These are phyloP conservation scores for Pantherophis alleghaniensis DNA, from an alignment of 2,797 vertebrate species.

Conservation along the genomic window DNA sequence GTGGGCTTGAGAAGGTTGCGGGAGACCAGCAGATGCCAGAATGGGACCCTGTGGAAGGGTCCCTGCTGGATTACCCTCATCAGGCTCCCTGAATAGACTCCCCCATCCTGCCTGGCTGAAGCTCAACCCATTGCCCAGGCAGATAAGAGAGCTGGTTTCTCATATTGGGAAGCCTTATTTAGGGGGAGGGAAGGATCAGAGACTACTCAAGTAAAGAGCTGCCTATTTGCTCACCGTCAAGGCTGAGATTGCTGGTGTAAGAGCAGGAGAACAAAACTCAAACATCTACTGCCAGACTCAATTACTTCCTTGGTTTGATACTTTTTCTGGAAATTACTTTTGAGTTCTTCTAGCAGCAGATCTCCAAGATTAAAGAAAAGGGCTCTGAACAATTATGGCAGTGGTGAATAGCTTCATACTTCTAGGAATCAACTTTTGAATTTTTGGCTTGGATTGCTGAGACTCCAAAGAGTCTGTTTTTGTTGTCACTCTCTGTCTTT, in stretches of 20 bases:
- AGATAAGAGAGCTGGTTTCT: neutral
- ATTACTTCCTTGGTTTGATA: neutral
- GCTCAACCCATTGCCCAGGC: neutral
- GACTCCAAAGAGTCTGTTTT: neutral
- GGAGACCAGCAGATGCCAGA: neutral
- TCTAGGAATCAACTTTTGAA: neutral
- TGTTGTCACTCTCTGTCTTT: neutral
- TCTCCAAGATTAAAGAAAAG: neutral
- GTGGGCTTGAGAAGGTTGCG: neutral
- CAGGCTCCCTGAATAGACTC: neutral
- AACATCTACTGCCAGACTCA: neutral
- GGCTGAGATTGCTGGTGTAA: neutral
- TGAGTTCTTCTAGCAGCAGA: neutral
- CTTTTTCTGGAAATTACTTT: neutral
- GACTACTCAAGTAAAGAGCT: neutral
- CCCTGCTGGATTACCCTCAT: neutral
- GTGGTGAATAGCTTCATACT: neutral
- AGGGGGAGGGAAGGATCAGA: neutral
- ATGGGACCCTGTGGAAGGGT: neutral
- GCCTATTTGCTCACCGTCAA: neutral
- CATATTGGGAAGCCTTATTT: neutral
- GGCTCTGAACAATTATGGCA: neutral
- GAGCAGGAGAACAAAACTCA: neutral
- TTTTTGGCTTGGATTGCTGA: neutral
- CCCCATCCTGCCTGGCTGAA: neutral